phyloP scores from a whole-genome alignment of 2,797 vertebrate genomes.

The Arnoldichthys spilopterus region DNA sequence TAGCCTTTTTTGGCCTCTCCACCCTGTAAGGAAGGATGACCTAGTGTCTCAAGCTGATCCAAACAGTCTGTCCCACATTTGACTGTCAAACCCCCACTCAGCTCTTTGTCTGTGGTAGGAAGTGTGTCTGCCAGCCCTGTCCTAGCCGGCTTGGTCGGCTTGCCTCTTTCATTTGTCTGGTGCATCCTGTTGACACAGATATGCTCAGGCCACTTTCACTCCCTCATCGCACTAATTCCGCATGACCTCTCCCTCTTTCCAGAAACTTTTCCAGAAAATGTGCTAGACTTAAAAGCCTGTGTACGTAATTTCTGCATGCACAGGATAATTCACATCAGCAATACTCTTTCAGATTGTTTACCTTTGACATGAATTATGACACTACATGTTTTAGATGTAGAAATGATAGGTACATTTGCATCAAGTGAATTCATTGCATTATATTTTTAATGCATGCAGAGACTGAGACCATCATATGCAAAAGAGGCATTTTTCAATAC shows the following conservation, averaged over 20 bases:
- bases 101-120: slow-evolving; percentile 39
- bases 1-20: slow-evolving; percentile 9
- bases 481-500: too few species aligned
- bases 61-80: slow-evolving; percentile 38
- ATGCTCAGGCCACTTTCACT: neutral
- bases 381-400: too few species aligned
- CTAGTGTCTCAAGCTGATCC: slow-evolving; percentile 21
- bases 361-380: too few species aligned
- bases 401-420: too few species aligned
- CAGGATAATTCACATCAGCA: too few species aligned
- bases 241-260: too few species aligned
- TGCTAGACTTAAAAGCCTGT: neutral
- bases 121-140: slow-evolving; percentile 14
- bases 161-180: slow-evolving; percentile 16
- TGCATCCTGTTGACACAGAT: slow-evolving; percentile 40
- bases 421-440: too few species aligned
- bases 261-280: neutral
- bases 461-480: too few species aligned
- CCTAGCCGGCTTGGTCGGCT: neutral
- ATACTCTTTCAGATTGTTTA: too few species aligned
- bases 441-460: too few species aligned
- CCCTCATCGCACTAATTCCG: neutral
- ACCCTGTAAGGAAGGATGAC: slow-evolving; percentile 18
- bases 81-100: slow-evolving; percentile 17
- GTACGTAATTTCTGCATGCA: neutral